Base-by-base conservation (phyloP, 2,888 invertebrate species). In the Cristatella mucedo region DNA sequence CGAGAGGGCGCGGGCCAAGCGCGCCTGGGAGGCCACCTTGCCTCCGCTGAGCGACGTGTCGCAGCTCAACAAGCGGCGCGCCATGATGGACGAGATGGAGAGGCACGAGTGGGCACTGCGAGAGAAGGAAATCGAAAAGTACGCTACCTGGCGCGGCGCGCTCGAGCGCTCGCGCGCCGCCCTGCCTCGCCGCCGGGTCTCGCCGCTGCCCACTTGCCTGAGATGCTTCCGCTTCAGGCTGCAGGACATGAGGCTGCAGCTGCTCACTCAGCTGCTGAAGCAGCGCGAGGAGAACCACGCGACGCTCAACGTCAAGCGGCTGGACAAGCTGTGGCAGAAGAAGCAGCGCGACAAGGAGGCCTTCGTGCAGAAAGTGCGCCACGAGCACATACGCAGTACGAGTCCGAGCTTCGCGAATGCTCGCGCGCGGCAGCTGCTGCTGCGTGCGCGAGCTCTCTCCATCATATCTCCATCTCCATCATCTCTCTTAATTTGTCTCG, bases 71-170 rank as follows among this genome's bases (percentile, higher is more conserved):
- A 75, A 76, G 52, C 68, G 77, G 3, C 69, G 73, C 11, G 68
- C 68, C n/a, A 74, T 82, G 52, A 73, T 84, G 46, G 74, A 74
- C 36, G 78, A 80, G n/a, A 73, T 85, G 47, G 84, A 84, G 62
- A 73, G 76, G 44, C 78, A 82, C 49, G 78, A 83, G 55, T 85
- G 83, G 83, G 73, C 78, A 7, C 77, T 80, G 40, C 72, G 84
- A 44, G 83, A 85, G 57, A 74, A 77, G 47, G 79, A 78, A 53
- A 63, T 64, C 41, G 63, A 65, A 53, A 60, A 59, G 63, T 62
- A 48, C 44, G 49, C 15, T n/a, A n/a, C n/a, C n/a, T n/a, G n/a
- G n/a, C n/a, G n/a, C n/a, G n/a, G n/a, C n/a, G n/a, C n/a, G n/a
- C n/a, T n/a, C n/a, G n/a, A n/a, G n/a, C n/a, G n/a, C n/a, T n/a